These are phyloP conservation scores for Sarcophaga bullata DNA, from an alignment of 1,140 invertebrate species.

Conservation along the genomic window DNA sequence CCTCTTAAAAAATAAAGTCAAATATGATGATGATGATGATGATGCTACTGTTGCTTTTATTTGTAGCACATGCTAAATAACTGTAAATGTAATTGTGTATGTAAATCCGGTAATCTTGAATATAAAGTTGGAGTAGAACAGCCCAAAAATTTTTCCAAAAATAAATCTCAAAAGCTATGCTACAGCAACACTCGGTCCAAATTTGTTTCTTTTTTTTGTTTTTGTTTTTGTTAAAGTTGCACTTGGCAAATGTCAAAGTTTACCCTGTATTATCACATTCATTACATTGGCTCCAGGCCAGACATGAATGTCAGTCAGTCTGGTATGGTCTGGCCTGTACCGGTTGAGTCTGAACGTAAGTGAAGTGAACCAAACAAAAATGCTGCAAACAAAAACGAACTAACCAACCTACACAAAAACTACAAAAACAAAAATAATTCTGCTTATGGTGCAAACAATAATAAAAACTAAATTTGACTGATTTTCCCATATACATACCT, in stretches of 20 bases:
- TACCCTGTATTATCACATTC: constrained; percentile 38
- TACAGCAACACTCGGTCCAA: neutral
- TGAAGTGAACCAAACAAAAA: constrained; percentile 6
- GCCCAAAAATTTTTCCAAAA: constrained; percentile 28
- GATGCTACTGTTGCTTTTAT: neutral
- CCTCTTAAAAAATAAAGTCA: constrained; percentile 21
- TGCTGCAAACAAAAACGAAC: neutral
- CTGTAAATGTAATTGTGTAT: neutral
- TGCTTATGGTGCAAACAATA: neutral
- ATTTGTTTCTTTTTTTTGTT: neutral
- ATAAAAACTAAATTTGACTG: too few relatives aligned
- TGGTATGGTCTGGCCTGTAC: constrained; percentile 25
- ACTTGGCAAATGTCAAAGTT: constrained; percentile 39
- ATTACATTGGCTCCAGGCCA: constrained; percentile 40
- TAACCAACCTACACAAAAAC: constrained; percentile 1
- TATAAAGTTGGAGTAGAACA: neutral
- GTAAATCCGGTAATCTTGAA: constrained; percentile 15
- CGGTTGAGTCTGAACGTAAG: neutral
- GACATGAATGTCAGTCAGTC: constrained; percentile 40
- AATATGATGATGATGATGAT: neutral
- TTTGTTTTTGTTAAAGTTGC: neutral
- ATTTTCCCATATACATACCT: too few relatives aligned
- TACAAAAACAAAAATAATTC: neutral
- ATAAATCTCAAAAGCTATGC: constrained; percentile 1
- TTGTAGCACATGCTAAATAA: constrained; percentile 29